Evolutionary conservation across 2,888 invertebrate genomes (phyloP), one percentile per base, ranked within the genome.

Genomic region (Allophyes oxyacanthae): DNA sequence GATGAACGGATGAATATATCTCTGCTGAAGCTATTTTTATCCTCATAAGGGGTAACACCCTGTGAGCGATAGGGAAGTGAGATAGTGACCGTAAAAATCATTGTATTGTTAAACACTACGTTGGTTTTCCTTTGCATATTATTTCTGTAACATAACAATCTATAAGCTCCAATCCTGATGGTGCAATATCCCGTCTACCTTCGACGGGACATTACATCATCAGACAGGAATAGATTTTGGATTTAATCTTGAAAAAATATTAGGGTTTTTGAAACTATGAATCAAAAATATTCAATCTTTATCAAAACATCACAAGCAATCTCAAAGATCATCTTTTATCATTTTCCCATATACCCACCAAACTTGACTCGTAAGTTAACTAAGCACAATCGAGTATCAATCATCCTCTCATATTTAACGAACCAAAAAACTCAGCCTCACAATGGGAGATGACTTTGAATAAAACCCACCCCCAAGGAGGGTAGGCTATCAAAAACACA

Each of bases 401-500:
- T 73, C 76, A 75, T 72, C 67, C 66, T 67, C 60, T 20, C 72
- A 61, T 54, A 71, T 67, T 71, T 67, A 67, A 67, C 66, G 67
- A 67, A 67, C 67, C 75, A 73, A 75, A 70, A 75, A 72, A 68
- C 52, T 64, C 59, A 44, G 49, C 53, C 50, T 64, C 64, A 73
- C 73, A 73, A 73, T 75, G 56, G 62, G 30, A 48, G 51, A 75
- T 73, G 73, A 73, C 76, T 73, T 73, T 75, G 69, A 75, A 75
- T 75, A 73, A 57, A 58, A 41, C 32, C 43, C 41, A 42, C 44
- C 48, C 38, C 26, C n/a, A 38, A 48, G 55, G 60, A 64, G 56
- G 44, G 45, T 41, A 64, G 64, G 75, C 85, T 75, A 84, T 86
- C 84, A 82, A 75, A 74, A 79, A 82, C 87, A 87, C 85, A 83